Evolutionary conservation across 2,113 vertebrate genomes (phyloP), one percentile per base, ranked within the genome.

Genomic region (Sapayoa aenigma): DNA sequence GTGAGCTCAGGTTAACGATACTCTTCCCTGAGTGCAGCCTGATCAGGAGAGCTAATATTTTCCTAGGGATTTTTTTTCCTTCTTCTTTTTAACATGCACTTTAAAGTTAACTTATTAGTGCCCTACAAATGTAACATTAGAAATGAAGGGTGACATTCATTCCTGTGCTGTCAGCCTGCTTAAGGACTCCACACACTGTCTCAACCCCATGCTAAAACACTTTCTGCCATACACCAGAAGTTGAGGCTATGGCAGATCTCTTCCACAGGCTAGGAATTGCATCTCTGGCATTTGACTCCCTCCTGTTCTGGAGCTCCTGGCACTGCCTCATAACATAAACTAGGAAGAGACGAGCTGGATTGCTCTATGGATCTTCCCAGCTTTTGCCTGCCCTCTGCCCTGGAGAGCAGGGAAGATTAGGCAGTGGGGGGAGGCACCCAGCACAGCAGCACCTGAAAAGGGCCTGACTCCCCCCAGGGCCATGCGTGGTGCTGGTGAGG

Each of bases 1-100:
- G 35, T 52, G 76, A 97, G 86, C 95, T 89, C 55, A 66, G 93
- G 96, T 93, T 96, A 97, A 94, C n/a, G 3, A 52, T 83, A 72
- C 89, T 89, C 91, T 74, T 94, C 78, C 77, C 90, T 49, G 60
- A 87, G 79, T 59, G 59, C 84, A 85, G 66, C 82, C 93, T 60
- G 35, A 94, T 95, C 86, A 58, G 33, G 66, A 71, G 60, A 92
- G 60, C 37, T 87, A 68, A 62, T 91, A 50, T 91, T 90, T 91
- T 93, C 93, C 86, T 71, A 91, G 27, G 41, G 47, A 23, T 31
- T 21, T 85, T 69, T 69, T 37, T 24, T 12, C 1, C 12, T n/a
- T 5, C 9, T 90, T 68, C 58, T 90, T 83, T 75, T 49, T 88
- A 85, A 80, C 41, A 13, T 81, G 55, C 66, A 50, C 85, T 96